Conservation (phyloP, 2,888 invertebrate species). For the Therioaphis trifolii region DNA sequence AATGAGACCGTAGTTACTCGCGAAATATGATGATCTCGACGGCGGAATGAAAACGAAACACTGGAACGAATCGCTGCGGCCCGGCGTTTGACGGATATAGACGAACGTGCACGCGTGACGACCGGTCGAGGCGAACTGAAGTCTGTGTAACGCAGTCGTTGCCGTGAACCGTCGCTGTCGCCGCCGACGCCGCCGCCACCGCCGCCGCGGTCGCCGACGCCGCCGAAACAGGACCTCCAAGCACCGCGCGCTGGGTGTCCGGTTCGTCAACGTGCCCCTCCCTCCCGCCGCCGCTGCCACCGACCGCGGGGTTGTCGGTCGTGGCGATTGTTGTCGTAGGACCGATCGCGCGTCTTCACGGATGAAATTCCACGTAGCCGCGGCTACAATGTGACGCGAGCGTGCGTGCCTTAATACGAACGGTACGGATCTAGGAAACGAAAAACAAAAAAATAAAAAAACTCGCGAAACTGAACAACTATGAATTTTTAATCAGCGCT, state of each 20-base stretch:
- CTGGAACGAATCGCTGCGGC: neutral
- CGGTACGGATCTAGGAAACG: no score
- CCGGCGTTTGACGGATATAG: neutral
- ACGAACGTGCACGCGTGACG: neutral
- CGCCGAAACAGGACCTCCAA: slow-evolving; percentile 29
- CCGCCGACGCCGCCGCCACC: neutral
- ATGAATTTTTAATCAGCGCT: no score
- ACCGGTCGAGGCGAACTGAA: slow-evolving; percentile 49
- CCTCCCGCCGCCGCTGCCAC: neutral
- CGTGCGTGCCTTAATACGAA: no score
- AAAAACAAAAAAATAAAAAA: no score
- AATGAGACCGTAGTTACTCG: no score
- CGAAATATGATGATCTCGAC: no score
- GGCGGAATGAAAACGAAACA: no score
- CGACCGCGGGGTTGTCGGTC: neutral
- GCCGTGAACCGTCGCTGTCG: neutral
- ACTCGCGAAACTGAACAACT: no score
- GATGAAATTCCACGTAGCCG: no score
- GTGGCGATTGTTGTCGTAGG: neutral
- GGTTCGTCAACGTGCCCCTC: slow-evolving; percentile 17
- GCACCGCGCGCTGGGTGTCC: slow-evolving; percentile 41
- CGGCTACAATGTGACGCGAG: no score
- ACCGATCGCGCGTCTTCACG: no score
- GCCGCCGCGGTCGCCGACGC: neutral
- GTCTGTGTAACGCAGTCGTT: neutral